phyloP scores from a whole-genome alignment of 2,888 invertebrate species.

The Ennomos fuscantarius region DNA sequence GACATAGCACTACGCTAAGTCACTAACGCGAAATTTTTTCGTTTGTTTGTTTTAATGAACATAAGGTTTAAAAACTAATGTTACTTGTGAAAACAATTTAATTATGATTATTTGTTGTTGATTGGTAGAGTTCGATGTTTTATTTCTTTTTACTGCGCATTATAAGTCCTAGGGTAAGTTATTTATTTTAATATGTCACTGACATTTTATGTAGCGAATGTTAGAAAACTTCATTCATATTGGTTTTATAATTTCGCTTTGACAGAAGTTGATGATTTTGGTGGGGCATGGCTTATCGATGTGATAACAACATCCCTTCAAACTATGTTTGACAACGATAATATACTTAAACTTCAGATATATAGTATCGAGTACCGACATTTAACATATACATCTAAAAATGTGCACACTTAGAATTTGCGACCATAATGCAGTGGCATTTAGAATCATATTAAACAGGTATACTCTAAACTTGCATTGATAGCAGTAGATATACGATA shows the following conservation, averaged over 20 bases:
- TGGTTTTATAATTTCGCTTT: conserved; percentile 16
- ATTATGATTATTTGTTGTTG: too few species aligned
- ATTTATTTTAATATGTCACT: too few species aligned
- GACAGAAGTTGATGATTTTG: background rate
- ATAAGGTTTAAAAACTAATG: too few species aligned
- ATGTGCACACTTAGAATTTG: background rate
- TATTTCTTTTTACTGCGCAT: background rate
- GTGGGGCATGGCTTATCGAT: conserved; percentile 14
- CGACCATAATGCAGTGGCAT: background rate
- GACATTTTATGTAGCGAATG: too few species aligned
- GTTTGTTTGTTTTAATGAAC: conserved; percentile 3
- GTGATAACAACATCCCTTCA: conserved; percentile 21
- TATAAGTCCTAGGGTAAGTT: too few species aligned
- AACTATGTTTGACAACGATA: background rate
- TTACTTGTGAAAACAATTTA: too few species aligned
- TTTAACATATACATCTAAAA: conserved; percentile 1
- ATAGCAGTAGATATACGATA: conserved; percentile 7
- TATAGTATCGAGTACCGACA: background rate
- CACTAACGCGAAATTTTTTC: conserved; percentile 13
- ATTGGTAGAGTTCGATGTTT: background rate
- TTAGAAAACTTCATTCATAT: background rate
- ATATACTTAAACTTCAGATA: background rate
- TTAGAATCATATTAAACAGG: background rate
- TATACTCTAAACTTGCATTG: conserved; percentile 7
- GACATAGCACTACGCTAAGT: conserved; percentile 1